Evolutionary conservation across 2,888 invertebrate genomes (phyloP), one percentile per base, ranked within the genome.

Genomic region (Iphiclides podalirius): DNA sequence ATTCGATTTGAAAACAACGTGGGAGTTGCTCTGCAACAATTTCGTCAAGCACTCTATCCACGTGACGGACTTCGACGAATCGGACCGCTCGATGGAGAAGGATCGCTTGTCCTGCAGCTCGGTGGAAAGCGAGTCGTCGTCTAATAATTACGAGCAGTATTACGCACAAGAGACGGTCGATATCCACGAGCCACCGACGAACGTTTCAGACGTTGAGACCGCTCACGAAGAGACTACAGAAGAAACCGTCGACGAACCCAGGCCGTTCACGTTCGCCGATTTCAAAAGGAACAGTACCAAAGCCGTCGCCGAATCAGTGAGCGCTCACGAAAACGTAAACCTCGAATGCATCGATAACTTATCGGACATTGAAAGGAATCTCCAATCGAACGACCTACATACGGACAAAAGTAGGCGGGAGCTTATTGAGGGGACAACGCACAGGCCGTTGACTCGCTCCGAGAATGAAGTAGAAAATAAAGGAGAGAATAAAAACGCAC

Each of bases 1-100:
- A 61, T 91, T 91, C 59, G 91, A 92, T 60, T 75, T 92, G 47
- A 92, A 91, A 66, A 80, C 85, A 16, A 91, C 92, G 3, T 92
- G 92, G 92, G 91, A 91, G 66, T 67, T 91, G 6, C 76, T 92
- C 9, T 92, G 92, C 40, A 88, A 90, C 49, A 82, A 85, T 54
- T 92, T 92, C 61, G 70, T 91, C 1, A 91, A 85, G 59, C 83
- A 84, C 59, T 59, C 85, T 3, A 79, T 84, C 48, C 72, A 71
- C 47, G 70, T 86, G 1, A 71, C 83, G 0, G 84, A 84, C 55
- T 86, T 85, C 55, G 85, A 89, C 53, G 78, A 84, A 26, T 63
- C 69, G 16, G 78, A 81, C 39, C 56, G 61, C 35, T 54, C 64
- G 0, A 86, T 81, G 63, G 78, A 79, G 0, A 86, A 82, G 63